A percentile compares a stretch with the other conserved stretches of the same genome.
These are phyloP conservation scores for Heliconius hortense DNA, from an alignment of 2,888 invertebrate genomes.

Conservation along the genomic window DNA sequence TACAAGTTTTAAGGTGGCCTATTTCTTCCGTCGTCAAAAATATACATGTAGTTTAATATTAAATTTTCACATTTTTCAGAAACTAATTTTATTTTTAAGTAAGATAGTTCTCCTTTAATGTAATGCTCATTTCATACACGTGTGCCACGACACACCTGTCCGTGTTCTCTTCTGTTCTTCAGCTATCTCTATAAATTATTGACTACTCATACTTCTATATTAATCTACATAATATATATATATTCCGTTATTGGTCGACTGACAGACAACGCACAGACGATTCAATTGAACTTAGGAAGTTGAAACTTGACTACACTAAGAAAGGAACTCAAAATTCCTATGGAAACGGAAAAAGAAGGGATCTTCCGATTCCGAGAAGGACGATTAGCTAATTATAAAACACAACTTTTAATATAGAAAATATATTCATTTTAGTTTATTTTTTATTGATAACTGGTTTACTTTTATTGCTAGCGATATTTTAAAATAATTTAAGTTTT, in stretches of 20 bases:
- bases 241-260: background rate
- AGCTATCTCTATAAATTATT: background rate
- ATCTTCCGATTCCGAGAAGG: no score
- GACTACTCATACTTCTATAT: background rate
- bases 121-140: background rate
- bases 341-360: no score
- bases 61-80: background rate
- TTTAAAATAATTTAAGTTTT: background rate
- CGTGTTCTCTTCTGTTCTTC: no score
- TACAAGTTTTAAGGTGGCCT: no score
- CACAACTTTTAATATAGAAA: background rate
- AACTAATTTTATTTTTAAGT: background rate
- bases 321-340: no score
- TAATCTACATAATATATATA: background rate
- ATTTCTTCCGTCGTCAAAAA: no score
- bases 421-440: background rate
- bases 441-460: background rate
- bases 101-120: background rate
- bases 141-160: no score
- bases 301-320: no score
- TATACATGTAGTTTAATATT: background rate
- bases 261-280: background rate
- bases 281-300: background rate
- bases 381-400: no score
- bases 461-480: slow-evolving; percentile 13